Evolutionary conservation across 2,797 vertebrate genomes (phyloP).

Genomic region (Sebastes diploproa): DNA sequence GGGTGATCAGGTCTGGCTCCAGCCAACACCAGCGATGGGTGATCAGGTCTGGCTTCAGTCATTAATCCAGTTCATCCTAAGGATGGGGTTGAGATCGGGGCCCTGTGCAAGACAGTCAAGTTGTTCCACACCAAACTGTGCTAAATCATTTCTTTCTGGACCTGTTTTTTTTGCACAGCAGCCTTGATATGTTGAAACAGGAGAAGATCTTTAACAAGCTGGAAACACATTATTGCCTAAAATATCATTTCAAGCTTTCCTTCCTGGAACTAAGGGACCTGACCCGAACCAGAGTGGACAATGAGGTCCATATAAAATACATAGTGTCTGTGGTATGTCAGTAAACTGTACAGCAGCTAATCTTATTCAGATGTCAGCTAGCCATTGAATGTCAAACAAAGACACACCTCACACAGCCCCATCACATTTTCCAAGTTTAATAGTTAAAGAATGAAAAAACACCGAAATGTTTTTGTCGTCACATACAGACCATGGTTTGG

Average conservation of each 20-base stretch:
- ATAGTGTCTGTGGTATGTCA: not conserved
- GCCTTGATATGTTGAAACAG: too few species aligned
- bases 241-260: too few species aligned
- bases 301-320: not conserved
- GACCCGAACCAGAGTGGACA: not conserved
- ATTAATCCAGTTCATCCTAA: not conserved
- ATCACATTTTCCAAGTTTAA: constrained; percentile 52
- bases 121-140: not conserved
- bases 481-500: constrained; percentile 56
- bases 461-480: constrained; percentile 38
- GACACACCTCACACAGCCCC: constrained; percentile 11
- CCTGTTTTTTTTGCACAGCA: not conserved
- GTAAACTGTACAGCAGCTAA: not conserved
- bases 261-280: not conserved
- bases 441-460: constrained; percentile 54
- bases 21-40: too few species aligned
- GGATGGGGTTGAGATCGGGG: too few species aligned
- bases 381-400: not conserved
- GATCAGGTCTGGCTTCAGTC: too few species aligned
- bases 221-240: too few species aligned
- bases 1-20: too few species aligned
- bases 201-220: not conserved
- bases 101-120: not conserved
- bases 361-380: not conserved
- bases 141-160: not conserved